phyloP scores from a whole-genome alignment of 64 coral and sea anemone species.

The Montipora foliosa region DNA sequence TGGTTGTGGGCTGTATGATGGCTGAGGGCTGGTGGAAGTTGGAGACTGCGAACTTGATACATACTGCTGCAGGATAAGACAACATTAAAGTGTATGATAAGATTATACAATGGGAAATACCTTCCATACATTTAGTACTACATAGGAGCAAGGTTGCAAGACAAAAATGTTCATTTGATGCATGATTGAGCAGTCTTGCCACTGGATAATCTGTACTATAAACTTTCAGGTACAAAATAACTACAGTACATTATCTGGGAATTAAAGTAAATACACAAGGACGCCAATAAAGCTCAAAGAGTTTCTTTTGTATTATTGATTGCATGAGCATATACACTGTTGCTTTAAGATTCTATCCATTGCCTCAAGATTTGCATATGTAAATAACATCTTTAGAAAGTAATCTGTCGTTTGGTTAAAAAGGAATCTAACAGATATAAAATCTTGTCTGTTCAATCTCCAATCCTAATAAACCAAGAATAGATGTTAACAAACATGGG shows the following conservation, averaged over 20 bases:
- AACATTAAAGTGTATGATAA: background rate
- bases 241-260: background rate
- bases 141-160: background rate
- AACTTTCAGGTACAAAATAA: background rate
- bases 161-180: background rate
- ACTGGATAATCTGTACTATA: background rate
- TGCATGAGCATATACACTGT: no score
- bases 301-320: background rate
- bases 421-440: no score
- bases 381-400: background rate
- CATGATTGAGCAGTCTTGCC: background rate
- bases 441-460: background rate
- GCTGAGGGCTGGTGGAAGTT: conserved; percentile 71
- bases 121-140: background rate
- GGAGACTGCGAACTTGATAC: conserved; percentile 36
- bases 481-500: background rate
- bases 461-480: background rate
- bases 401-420: no score
- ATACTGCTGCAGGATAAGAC: background rate
- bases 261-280: background rate
- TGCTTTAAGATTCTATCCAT: no score
- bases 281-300: background rate
- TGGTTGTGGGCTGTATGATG: conserved; percentile 52
- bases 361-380: background rate
- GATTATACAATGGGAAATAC: no score